phyloP scores from a whole-genome alignment of 1,140 invertebrate species.

The Antheraea pernyi region DNA sequence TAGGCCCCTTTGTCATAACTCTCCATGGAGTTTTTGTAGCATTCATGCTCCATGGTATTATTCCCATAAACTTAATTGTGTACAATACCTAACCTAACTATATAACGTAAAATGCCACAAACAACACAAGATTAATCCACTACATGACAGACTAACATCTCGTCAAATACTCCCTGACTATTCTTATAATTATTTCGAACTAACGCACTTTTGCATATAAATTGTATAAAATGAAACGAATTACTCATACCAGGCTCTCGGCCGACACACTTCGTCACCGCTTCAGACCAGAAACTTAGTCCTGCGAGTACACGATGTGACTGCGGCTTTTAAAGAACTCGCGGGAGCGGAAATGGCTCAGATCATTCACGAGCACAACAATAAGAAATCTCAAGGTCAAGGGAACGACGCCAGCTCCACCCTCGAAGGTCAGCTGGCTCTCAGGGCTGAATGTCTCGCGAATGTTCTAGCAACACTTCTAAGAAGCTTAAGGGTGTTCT shows the following conservation, averaged over 20 bases:
- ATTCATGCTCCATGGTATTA: no score
- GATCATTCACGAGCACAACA: constrained; percentile 71
- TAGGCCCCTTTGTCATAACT: no score
- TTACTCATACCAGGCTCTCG: constrained; percentile 79
- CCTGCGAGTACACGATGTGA: constrained; percentile 88
- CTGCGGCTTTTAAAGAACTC: constrained; percentile 86
- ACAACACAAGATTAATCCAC: no score
- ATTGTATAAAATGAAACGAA: not conserved
- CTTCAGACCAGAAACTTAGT: constrained; percentile 89
- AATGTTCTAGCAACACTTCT: constrained; percentile 89
- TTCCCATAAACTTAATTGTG: no score
- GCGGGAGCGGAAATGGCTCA: constrained; percentile 82
- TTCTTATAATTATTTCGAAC: not conserved
- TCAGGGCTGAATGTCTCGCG: constrained; percentile 89
- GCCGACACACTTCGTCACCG: constrained; percentile 86
- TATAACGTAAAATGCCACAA: no score
- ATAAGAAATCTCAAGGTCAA: constrained; percentile 61
- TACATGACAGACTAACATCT: no score
- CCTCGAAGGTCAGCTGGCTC: constrained; percentile 82
- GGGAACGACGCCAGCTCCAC: constrained; percentile 62
- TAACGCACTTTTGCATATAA: not conserved
- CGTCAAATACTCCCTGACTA: no score
- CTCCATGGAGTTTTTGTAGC: no score
- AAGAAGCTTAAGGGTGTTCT: constrained; percentile 89
- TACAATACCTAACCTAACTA: no score